A percentile compares a stretch with the other conserved stretches of the same genome.
These are phyloP conservation scores for Drosophila subobscura DNA, from an alignment of 1,140 invertebrate genomes.

Conservation along the genomic window DNA sequence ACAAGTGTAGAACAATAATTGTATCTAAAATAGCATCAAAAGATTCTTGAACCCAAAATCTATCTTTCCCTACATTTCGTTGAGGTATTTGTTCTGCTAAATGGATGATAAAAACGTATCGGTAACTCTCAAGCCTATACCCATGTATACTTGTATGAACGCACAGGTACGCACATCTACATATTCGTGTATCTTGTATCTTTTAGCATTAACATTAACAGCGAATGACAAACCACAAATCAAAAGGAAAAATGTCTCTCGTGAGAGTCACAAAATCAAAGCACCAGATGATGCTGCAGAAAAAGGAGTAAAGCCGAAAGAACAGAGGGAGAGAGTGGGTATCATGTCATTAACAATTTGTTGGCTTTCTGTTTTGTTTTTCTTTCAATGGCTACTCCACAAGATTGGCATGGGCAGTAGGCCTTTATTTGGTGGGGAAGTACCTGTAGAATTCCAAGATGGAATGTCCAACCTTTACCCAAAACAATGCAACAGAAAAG, in stretches of 20 bases:
- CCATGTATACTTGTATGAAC: background rate
- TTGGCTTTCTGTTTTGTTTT: background rate
- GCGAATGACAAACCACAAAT: constrained; percentile 3
- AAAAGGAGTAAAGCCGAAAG: background rate
- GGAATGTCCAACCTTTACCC: too few relatives aligned
- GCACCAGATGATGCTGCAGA: constrained; percentile 3
- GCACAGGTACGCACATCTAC: background rate
- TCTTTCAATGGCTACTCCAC: constrained; percentile 1
- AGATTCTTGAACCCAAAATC: background rate
- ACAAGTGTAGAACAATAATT: background rate
- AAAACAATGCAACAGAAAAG: too few relatives aligned
- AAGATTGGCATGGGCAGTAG: background rate
- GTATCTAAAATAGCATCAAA: background rate
- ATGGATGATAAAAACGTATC: constrained; percentile 16
- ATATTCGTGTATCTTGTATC: constrained; percentile 1
- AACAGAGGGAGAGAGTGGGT: too few relatives aligned
- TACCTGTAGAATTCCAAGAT: too few relatives aligned
- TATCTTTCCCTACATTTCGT: background rate
- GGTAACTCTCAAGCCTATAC: background rate
- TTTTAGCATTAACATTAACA: constrained; percentile 6
- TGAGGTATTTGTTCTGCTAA: constrained; percentile 23
- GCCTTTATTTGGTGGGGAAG: too few relatives aligned
- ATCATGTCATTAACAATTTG: background rate
- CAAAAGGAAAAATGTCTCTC: background rate
- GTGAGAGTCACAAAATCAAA: too few relatives aligned